phyloP scores from a whole-genome alignment of 1,140 invertebrate genomes.

The Drosophila tristis region DNA sequence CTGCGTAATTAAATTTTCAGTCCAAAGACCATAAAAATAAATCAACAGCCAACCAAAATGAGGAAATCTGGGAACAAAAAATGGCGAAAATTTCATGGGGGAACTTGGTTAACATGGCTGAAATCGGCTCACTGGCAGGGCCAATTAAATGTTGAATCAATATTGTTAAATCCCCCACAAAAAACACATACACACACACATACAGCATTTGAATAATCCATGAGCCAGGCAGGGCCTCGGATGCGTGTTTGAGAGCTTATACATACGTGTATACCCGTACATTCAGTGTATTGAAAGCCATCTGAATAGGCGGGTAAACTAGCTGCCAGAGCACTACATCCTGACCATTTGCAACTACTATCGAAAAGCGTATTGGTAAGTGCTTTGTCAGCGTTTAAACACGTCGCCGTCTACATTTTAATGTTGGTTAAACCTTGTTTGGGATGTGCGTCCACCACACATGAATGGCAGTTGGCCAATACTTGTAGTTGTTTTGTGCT shows the following conservation, averaged over 20 bases:
- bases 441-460: slow-evolving; percentile 4
- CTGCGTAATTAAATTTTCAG: slow-evolving; percentile 42
- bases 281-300: slow-evolving; percentile 10
- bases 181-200: slow-evolving; percentile 11
- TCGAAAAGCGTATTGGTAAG: slow-evolving; percentile 11
- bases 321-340: slow-evolving; percentile 19
- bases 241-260: no score
- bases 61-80: slow-evolving; percentile 4
- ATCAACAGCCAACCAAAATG: slow-evolving; percentile 2
- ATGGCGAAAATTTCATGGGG: slow-evolving; percentile 5
- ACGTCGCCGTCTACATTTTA: slow-evolving; percentile 27
- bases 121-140: slow-evolving; percentile 26
- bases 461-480: slow-evolving; percentile 13
- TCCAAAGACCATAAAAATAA: slow-evolving; percentile 8
- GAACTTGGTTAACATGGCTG: slow-evolving; percentile 23
- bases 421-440: slow-evolving; percentile 32
- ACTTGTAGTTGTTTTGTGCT: slow-evolving; percentile 15
- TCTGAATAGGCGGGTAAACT: not conserved
- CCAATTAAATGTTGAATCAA: slow-evolving; percentile 63
- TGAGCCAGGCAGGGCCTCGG: slow-evolving; percentile 6
- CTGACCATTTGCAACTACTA: slow-evolving; percentile 7
- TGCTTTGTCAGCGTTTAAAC: slow-evolving; percentile 20
- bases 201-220: slow-evolving; percentile 46
- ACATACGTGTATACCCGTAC: not conserved
- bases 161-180: slow-evolving; percentile 34